phyloP scores from a whole-genome alignment of 1,140 invertebrate species.

The Cyrtorhinus lividipennis region DNA sequence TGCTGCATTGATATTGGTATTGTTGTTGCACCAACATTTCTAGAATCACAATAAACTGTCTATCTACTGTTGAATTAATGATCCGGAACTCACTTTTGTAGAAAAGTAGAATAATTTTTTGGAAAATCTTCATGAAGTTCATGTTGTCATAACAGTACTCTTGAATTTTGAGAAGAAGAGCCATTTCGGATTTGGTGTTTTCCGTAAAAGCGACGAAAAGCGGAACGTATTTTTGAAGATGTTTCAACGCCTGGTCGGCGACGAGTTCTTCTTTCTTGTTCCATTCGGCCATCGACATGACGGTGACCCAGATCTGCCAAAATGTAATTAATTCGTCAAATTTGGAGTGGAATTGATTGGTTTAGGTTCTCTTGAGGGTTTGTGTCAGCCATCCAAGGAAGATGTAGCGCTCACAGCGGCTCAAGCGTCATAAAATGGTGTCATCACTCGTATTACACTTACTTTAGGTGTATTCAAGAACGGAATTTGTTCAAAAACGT shows the following conservation, averaged over 20 bases:
- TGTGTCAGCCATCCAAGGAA: not conserved
- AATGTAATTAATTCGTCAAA: slow-evolving; percentile 9
- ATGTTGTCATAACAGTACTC: slow-evolving; percentile 98
- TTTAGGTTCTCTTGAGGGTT: too few species aligned
- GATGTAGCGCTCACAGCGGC: not conserved
- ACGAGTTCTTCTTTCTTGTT: slow-evolving; percentile 96
- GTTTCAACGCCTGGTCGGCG: slow-evolving; percentile 84
- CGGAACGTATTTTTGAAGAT: slow-evolving; percentile 68
- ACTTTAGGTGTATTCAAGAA: too few species aligned
- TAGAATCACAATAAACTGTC: too few species aligned
- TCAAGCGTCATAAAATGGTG: too few species aligned
- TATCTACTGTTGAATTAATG: too few species aligned
- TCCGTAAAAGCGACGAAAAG: slow-evolving; percentile 74
- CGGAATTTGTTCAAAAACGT: slow-evolving; percentile 24
- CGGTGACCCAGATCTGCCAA: slow-evolving; percentile 74
- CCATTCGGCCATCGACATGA: slow-evolving; percentile 92
- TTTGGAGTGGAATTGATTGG: too few species aligned
- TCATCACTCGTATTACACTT: too few species aligned
- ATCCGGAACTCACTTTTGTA: slow-evolving; percentile 78
- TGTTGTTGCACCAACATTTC: too few species aligned
- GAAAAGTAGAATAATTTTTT: slow-evolving; percentile 89
- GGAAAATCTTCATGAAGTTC: slow-evolving; percentile 97
- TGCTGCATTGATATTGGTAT: too few species aligned
- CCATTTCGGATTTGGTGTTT: slow-evolving; percentile 69
- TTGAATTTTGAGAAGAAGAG: slow-evolving; percentile 78